Base-by-base conservation (phyloP, 2,797 vertebrate genomes). In the Acropternis orthonyx region DNA sequence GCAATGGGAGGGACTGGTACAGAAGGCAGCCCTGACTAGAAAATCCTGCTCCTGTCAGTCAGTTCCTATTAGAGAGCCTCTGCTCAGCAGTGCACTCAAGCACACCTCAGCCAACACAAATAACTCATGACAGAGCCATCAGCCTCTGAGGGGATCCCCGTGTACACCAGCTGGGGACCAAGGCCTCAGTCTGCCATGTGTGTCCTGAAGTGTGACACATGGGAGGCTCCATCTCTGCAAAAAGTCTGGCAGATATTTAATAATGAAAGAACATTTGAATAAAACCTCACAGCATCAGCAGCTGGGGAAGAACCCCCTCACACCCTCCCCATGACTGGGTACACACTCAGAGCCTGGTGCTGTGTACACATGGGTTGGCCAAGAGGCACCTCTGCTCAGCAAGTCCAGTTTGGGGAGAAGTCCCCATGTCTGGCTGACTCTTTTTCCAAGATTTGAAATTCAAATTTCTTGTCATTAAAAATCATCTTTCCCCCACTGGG, bases 391-490 rank as follows among this genome's bases (percentile, higher is more conserved):
- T 65, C 65, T 85, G 34, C 61, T 69, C 85, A 72, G 54, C 61
- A 66, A 68, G n/a, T 24, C 34, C 66, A 63, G 51, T 14, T 2
- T 61, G 41, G 46, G 28, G 19, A 43, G 39, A 85, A 75, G 68
- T 23, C 46, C 39, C 4, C 1, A 32, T 13, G 41, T 55, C 61
- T 91, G 72, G 59, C n/a, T 69, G 34, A 41, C n/a, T 67, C 37
- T 62, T 92, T 43, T 44, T 67, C 83, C 11, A 15, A 59, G 43
- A 80, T 85, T 75, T 85, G 65, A 94, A 93, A 94, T 91, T 91
- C 61, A 66, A 92, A 91, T 89, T 87, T 91, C 49, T 65, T 6
- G 1, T 77, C 68, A 89, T 89, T 91, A 92, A 89, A 93, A 92
- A 77, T 63, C 63, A 58, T 91, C 75, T 67, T 55, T 81, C 4